Percentiles rank a stretch among this genome's conserved stretches.
Evolutionary conservation across 2,888 invertebrate genomes (phyloP).

Genomic region (Halictus quadricinctus): DNA sequence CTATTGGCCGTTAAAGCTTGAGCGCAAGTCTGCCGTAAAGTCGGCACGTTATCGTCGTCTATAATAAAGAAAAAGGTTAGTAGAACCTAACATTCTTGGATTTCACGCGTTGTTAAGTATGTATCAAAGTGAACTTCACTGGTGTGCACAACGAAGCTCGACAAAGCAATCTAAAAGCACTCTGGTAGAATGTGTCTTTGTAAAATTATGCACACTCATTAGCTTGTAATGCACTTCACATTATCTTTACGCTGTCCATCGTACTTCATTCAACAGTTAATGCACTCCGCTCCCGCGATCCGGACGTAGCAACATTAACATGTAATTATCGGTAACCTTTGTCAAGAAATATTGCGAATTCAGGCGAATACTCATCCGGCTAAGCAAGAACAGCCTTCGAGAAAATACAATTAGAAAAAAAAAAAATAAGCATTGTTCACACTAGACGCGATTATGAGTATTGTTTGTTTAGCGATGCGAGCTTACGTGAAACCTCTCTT

Average conservation of each 20-base stretch:
- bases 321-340: slow-evolving; percentile 32
- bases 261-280: slow-evolving; percentile 63
- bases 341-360: slow-evolving; percentile 17
- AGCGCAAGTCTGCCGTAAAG: slow-evolving; percentile 29
- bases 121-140: slow-evolving; percentile 56
- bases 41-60: slow-evolving; percentile 21
- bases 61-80: slow-evolving; percentile 49
- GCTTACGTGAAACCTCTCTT: not conserved
- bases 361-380: slow-evolving; percentile 7
- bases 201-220: slow-evolving; percentile 67
- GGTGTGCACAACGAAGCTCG: slow-evolving; percentile 48
- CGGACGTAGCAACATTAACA: slow-evolving; percentile 21
- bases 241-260: slow-evolving; percentile 57
- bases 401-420: not conserved
- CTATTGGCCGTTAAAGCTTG: slow-evolving; percentile 20
- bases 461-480: not conserved
- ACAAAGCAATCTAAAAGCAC: slow-evolving; percentile 53
- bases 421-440: not conserved
- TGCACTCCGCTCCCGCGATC: slow-evolving; percentile 50
- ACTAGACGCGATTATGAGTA: not conserved
- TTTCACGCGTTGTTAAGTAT: slow-evolving; percentile 61
- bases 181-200: slow-evolving; percentile 62
- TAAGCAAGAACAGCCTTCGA: not conserved
- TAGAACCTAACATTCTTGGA: slow-evolving; percentile 55
- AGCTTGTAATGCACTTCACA: slow-evolving; percentile 62